Conservation (phyloP, 2,113 vertebrate genomes). For the Periophthalmodon schlosseri region DNA sequence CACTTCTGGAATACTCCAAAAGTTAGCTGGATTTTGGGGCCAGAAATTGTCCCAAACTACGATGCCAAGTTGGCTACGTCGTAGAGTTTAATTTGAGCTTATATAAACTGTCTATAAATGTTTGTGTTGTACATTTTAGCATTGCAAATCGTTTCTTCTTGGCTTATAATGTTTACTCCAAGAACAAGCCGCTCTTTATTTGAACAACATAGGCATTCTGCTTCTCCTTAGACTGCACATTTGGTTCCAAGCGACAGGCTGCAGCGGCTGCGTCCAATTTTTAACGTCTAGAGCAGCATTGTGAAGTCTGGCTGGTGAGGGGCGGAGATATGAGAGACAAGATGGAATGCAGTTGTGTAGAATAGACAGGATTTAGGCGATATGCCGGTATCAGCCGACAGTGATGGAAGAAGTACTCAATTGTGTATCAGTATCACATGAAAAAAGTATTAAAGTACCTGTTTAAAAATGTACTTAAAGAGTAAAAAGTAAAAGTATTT, state of each 20-base stretch:
- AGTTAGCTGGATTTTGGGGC: not conserved
- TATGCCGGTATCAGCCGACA: no score
- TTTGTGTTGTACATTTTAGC: not conserved
- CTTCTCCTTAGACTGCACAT: not conserved
- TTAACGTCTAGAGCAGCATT: not conserved
- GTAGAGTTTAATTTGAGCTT: no score
- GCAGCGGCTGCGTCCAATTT: not conserved
- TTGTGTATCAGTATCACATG: no score
- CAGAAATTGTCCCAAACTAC: not conserved
- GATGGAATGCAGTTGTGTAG: not conserved
- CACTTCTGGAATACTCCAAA: not conserved
- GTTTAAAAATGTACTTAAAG: no score
- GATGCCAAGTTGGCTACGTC: no score
- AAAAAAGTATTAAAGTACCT: no score
- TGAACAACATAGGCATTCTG: not conserved
- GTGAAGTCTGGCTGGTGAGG: not conserved
- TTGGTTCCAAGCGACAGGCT: not conserved
- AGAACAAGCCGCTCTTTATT: slow-evolving; percentile 1
- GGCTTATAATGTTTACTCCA: not conserved
- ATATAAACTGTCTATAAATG: no score
- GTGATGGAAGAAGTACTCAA: no score
- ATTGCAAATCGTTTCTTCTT: not conserved
- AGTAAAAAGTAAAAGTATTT: no score
- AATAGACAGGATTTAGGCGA: no score
- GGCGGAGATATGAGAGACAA: not conserved